Evolutionary conservation across 2,888 invertebrate species (phyloP), one percentile per base, ranked within the genome.

Genomic region (Galerucella pusilla): DNA sequence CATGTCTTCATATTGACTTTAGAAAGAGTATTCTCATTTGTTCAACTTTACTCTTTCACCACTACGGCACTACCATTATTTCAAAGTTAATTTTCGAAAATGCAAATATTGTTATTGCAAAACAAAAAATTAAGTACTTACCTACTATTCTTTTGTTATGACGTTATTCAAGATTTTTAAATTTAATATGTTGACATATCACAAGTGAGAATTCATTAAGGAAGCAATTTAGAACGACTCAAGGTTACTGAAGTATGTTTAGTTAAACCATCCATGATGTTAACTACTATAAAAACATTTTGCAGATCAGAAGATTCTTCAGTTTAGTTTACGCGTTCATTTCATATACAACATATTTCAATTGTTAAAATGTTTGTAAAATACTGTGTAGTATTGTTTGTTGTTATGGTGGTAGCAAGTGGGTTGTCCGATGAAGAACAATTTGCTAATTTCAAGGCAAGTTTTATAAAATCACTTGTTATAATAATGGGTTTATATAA

Each of bases 381-480:
- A 60, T 60, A 60, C 20, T 16, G 16, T 59, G 7, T 60, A 9
- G 11, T 60, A 28, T 20, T 60, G 7, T 60, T 25, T 25, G 63
- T 20, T 28, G 69, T 61, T n/a, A 12, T 70, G 14, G 35, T 52
- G 2, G 46, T 63, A 16, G 52, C 69, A 7, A 4, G 14, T 25
- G 54, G 52, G 20, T 25, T 74, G n/a, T 63, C 74, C 11, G 74
- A 74, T 59, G 52, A 69, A 59, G 74, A 74, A 57, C 59, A 74
- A 69, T 74, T 68, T 64, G 64, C 20, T 1, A 69, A 70, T 9
- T 74, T 69, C 52, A 74, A 74, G 65, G 74, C 69, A 66, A 57
- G 60, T 60, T 11, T 60, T 16, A 14, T 9, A 14, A 49, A 28
- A 4, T 20, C 3, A 25, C 20, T 25, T 16, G 7, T 28, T 28